Percentiles rank a stretch among this genome's conserved stretches.
These are phyloP conservation scores for Limonius californicus DNA, from an alignment of 1,140 invertebrate genomes.

Conservation along the genomic window DNA sequence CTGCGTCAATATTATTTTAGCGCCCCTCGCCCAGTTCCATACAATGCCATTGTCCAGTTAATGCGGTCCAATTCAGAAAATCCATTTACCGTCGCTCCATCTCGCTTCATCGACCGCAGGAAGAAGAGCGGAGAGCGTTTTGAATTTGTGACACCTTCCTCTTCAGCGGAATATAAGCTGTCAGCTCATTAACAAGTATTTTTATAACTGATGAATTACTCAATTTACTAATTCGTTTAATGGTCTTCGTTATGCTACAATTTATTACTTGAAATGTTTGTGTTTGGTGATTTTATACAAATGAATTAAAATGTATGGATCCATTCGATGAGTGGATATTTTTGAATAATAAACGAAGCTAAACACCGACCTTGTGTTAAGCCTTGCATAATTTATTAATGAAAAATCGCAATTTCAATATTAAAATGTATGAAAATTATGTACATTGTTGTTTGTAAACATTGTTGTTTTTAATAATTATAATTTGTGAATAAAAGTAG, in stretches of 20 bases:
- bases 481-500: no score
- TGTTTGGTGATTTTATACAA: neutral
- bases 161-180: neutral
- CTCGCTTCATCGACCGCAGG: neutral
- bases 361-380: no score
- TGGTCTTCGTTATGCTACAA: neutral
- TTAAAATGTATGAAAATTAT: neutral
- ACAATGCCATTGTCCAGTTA: constrained; percentile 17
- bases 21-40: constrained; percentile 16
- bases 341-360: no score
- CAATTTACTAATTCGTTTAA: neutral
- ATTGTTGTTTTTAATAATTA: no score
- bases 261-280: no score
- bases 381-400: no score
- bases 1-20: constrained; percentile 25
- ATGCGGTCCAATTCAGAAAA: constrained; percentile 18
- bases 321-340: no score
- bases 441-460: no score
- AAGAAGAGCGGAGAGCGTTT: neutral
- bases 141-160: neutral
- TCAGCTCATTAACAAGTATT: constrained; percentile 17
- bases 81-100: constrained; percentile 4
- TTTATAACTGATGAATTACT: constrained; percentile 19
- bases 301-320: neutral
- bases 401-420: no score